These are phyloP conservation scores for Grammomys dolichurus DNA, from an alignment of 2,113 vertebrate species.

Conservation along the genomic window DNA sequence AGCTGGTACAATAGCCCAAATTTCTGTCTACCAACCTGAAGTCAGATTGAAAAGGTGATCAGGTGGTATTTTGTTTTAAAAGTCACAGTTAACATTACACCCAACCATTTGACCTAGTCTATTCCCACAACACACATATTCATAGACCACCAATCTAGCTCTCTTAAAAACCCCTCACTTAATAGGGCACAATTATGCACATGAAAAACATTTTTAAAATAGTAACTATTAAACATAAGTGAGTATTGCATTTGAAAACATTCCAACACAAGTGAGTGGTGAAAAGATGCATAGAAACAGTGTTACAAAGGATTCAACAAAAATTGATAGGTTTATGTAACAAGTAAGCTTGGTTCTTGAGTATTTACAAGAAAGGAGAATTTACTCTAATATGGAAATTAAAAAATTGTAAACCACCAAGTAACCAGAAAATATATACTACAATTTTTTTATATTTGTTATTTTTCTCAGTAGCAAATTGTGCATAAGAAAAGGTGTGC, in stretches of 20 bases:
- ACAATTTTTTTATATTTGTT: not conserved
- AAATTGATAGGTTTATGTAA: not conserved
- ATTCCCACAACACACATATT: not conserved
- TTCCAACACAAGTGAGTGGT: not conserved
- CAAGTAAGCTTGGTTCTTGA: not conserved
- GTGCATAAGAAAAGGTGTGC: not conserved
- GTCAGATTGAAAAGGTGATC: not conserved
- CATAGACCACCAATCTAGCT: not conserved
- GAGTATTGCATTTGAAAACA: not conserved
- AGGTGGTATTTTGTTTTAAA: slow-evolving; percentile 1
- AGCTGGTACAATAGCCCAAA: not conserved
- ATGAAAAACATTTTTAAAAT: not conserved
- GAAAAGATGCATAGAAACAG: not conserved
- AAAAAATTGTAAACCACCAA: not conserved
- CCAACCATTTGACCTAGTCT: not conserved
- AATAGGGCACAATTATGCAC: not conserved
- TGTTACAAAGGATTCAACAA: not conserved
- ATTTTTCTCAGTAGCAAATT: not conserved
- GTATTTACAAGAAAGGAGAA: not conserved
- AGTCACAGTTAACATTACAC: not conserved
- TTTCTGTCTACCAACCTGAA: not conserved
- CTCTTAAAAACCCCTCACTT: not conserved
- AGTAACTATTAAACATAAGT: not conserved
- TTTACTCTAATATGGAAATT: not conserved
- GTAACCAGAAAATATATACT: not conserved